phyloP scores from a whole-genome alignment of 2,888 invertebrate genomes.

The Clostera curtula region DNA sequence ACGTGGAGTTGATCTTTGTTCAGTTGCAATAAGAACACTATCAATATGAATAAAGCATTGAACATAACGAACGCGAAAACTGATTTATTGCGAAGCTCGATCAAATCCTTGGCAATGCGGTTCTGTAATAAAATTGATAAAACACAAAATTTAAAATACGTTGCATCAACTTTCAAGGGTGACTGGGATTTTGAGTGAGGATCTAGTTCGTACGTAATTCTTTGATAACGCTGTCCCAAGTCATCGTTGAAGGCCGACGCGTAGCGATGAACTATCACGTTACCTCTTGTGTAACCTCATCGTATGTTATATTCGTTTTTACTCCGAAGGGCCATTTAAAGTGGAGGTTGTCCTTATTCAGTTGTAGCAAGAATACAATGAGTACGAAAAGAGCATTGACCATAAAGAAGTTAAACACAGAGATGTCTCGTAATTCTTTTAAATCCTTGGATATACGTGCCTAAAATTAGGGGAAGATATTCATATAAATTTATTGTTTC shows the following conservation, averaged over 20 bases:
- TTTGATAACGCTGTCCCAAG: constrained; percentile 32
- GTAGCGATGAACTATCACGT: constrained; percentile 69
- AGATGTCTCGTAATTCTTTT: constrained; percentile 95
- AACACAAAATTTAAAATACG: constrained; percentile 49
- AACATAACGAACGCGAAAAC: constrained; percentile 99
- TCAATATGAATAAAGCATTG: constrained; percentile 99
- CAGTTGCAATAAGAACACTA: constrained; percentile 98
- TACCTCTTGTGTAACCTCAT: constrained; percentile 94
- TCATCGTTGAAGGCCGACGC: constrained; percentile 69
- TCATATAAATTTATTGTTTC: constrained; percentile 24
- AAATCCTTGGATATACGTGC: constrained; percentile 92
- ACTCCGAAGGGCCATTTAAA: constrained; percentile 97
- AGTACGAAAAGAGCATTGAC: constrained; percentile 98
- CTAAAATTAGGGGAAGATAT: constrained; percentile 78
- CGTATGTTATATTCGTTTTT: constrained; percentile 93
- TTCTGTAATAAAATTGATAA: constrained; percentile 82
- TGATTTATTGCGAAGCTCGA: constrained; percentile 96
- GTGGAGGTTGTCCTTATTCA: constrained; percentile 97
- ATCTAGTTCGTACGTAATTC: constrained; percentile 7
- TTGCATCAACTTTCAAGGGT: constrained; percentile 72
- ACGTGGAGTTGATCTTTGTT: constrained; percentile 99
- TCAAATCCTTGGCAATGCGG: constrained; percentile 91
- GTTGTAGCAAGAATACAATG: constrained; percentile 97
- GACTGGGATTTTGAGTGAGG: constrained; percentile 60
- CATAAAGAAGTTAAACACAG: constrained; percentile 98